phyloP scores from a whole-genome alignment of 2,113 vertebrate species.

The Mugil cephalus region DNA sequence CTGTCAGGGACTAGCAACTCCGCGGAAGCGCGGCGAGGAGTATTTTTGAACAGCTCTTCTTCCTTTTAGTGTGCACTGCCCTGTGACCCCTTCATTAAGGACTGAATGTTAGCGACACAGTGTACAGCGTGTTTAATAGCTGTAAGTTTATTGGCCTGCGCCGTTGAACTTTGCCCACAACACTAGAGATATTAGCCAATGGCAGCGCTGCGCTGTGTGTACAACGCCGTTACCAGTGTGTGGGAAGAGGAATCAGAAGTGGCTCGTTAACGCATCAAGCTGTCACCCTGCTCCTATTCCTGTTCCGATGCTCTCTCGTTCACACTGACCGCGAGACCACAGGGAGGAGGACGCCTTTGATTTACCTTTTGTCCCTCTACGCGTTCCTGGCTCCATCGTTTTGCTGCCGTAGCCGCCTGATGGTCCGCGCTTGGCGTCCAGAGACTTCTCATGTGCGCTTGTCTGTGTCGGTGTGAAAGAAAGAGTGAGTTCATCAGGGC shows the following conservation, averaged over 20 bases:
- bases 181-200: constrained; percentile 28
- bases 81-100: constrained; percentile 15
- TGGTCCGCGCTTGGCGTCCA: constrained; percentile 10
- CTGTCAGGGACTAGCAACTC: too few relatives aligned
- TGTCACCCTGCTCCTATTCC: constrained; percentile 25
- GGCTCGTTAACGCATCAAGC: constrained; percentile 38
- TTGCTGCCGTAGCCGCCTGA: constrained; percentile 1
- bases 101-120: constrained; percentile 37
- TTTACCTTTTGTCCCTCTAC: constrained; percentile 3
- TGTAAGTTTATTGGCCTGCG: constrained; percentile 60
- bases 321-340: background rate
- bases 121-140: constrained; percentile 13
- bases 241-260: constrained; percentile 21
- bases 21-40: too few relatives aligned
- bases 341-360: constrained; percentile 3
- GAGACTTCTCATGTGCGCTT: background rate
- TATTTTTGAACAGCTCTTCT: too few relatives aligned
- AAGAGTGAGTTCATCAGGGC: background rate
- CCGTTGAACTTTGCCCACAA: constrained; percentile 73
- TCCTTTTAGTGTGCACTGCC: constrained; percentile 16
- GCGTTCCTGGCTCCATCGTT: constrained; percentile 10
- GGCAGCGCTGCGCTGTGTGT: constrained; percentile 24
- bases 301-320: background rate
- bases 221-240: constrained; percentile 24
- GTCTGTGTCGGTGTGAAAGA: background rate